Percentiles rank a stretch among this genome's conserved stretches.
These are phyloP conservation scores for Epizoanthus stellaris DNA, from an alignment of 92 coral and sea anemone species.

Conservation along the genomic window DNA sequence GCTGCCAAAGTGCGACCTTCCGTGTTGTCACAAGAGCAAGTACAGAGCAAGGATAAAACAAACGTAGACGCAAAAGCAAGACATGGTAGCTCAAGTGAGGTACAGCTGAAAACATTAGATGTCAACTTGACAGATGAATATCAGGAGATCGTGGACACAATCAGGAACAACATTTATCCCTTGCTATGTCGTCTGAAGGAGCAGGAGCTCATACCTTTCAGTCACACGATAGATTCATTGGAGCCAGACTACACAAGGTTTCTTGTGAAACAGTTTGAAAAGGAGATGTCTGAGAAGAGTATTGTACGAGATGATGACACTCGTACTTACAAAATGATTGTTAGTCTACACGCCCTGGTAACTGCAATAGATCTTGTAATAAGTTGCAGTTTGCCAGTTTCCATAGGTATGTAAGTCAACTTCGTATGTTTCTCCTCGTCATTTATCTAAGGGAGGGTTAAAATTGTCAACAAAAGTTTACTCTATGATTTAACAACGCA, in stretches of 20 bases:
- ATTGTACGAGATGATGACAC: slow-evolving; percentile 29
- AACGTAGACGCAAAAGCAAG: background rate
- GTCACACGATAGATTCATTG: slow-evolving; percentile 51
- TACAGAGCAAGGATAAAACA: background rate
- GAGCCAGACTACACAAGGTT: slow-evolving; percentile 86
- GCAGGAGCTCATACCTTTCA: slow-evolving; percentile 60
- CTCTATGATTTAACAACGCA: too few relatives aligned
- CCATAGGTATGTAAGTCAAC: slow-evolving; percentile 64
- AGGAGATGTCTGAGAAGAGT: slow-evolving; percentile 44
- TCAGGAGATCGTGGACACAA: slow-evolving; percentile 66
- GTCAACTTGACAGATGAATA: slow-evolving; percentile 72
- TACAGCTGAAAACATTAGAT: slow-evolving; percentile 31
- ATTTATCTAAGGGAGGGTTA: too few relatives aligned
- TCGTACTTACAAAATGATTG: slow-evolving; percentile 61
- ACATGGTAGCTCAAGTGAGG: background rate
- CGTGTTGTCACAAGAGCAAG: slow-evolving; percentile 42
- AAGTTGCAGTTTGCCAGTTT: slow-evolving; percentile 78
- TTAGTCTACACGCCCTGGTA: slow-evolving; percentile 84
- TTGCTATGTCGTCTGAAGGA: slow-evolving; percentile 76
- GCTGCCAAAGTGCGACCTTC: slow-evolving; percentile 84
- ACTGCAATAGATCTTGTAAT: slow-evolving; percentile 73
- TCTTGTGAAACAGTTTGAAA: slow-evolving; percentile 79
- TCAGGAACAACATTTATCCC: slow-evolving; percentile 68
- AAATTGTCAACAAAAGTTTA: too few relatives aligned
- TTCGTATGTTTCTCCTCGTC: background rate